Base-by-base conservation (phyloP, 2,888 invertebrate genomes). In the Agrotis exclamationis region DNA sequence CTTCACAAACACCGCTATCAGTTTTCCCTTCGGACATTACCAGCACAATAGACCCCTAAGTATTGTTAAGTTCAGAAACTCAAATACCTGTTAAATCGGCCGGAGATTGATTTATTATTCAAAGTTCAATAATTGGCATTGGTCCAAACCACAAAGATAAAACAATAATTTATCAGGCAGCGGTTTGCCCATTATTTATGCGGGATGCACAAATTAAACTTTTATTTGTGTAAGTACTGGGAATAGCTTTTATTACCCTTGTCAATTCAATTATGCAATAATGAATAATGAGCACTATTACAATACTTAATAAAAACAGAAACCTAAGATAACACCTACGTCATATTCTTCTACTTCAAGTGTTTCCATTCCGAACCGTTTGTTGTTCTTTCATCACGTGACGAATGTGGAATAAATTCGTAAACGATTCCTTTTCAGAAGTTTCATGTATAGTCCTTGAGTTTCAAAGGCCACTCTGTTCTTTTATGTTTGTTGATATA, bases 121-220 rank as follows among this genome's bases (percentile, higher is more conserved):
- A 70, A 39, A 65, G 62, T 64, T 76, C 22, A 53, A 44, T 48
- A 28, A 53, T 58, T 79, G 79, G 72, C 54, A 1, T 24, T 18
- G 14, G 39, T 33, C 76, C 79, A 76, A 68, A 72, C 72, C 63
- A 45, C 64, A 48, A 64, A 75, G 64, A 64, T 75, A 67, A 71
- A 70, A 70, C 51, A 66, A 63, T 69, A 63, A 70, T 71, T 65
- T 59, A 70, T 67, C 53, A 62, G 50, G 33, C 75, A 68, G 44
- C 51, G 51, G 63, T 62, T 51, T 39, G 58, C 39, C 53, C 24
- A 56, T 63, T 51, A 66, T 65, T 75, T 68, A 71, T 67, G 53
- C 20, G 39, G 45, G 54, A 45, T 63, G 69, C 48, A 77, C 56
- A 60, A 73, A 56, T 68, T 60, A 77, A 67, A 68, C 45, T 58